Percentiles rank a stretch among this genome's conserved stretches.
Evolutionary conservation across 2,113 vertebrate genomes (phyloP).

Genomic region (Bettongia penicillata): DNA sequence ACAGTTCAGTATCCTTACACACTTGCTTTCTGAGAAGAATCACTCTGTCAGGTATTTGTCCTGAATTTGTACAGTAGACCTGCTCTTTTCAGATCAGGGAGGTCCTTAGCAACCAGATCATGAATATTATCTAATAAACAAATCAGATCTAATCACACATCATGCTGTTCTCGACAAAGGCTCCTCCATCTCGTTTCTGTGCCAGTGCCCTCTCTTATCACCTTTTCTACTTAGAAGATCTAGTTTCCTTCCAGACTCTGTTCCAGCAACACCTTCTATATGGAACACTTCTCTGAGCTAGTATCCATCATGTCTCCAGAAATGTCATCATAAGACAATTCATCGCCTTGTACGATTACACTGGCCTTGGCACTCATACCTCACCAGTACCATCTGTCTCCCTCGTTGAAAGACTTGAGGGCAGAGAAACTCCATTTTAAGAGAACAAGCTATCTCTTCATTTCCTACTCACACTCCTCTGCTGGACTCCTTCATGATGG

Average conservation of each 20-base stretch:
- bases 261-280: background rate
- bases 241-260: background rate
- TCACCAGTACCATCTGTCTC: background rate
- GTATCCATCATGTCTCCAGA: background rate
- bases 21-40: background rate
- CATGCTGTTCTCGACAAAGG: background rate
- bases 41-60: background rate
- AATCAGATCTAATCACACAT: background rate
- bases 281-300: background rate
- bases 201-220: background rate
- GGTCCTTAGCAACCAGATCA: background rate
- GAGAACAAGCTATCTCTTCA: no score
- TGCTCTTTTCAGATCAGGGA: background rate
- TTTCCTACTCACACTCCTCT: no score
- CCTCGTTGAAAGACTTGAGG: background rate
- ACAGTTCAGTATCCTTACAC: background rate
- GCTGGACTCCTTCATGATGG: background rate
- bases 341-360: background rate
- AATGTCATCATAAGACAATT: background rate
- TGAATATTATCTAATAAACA: background rate
- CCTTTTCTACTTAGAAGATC: background rate
- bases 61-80: background rate
- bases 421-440: background rate
- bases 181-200: background rate
- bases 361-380: background rate